Percentiles rank a stretch among this genome's conserved stretches.
Conservation (phyloP, 2,797 vertebrate genomes). For the Pseudochirops cupreus region DNA sequence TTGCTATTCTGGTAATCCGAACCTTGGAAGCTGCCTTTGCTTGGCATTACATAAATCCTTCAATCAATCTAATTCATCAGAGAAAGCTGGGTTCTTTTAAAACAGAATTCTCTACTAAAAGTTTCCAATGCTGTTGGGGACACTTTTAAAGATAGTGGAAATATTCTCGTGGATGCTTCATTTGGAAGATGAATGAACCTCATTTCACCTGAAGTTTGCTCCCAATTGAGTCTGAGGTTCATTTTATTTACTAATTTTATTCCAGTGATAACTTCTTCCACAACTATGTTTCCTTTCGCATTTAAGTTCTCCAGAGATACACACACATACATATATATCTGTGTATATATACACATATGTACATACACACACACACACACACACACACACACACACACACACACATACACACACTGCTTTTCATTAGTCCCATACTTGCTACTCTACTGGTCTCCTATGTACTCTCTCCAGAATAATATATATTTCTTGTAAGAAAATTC, state of each 20-base stretch:
- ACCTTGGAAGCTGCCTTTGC: no score
- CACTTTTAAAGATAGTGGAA: background rate
- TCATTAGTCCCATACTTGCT: no score
- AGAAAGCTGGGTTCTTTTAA: background rate
- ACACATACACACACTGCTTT: no score
- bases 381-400: no score
- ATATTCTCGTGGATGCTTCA: background rate
- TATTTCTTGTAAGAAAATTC: no score
- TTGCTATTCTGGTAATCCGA: no score
- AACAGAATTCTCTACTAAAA: background rate
- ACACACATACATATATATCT: no score
- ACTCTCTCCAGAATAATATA: no score
- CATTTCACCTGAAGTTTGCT: background rate
- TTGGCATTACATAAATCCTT: background rate
- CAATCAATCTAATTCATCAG: background rate
- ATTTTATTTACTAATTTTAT: background rate
- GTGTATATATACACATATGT: no score
- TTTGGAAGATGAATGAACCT: background rate
- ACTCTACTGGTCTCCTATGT: no score
- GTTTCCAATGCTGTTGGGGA: background rate
- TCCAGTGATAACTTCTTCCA: background rate
- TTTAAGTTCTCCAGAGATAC: no score
- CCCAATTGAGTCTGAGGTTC: background rate
- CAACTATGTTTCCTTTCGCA: background rate
- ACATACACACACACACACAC: no score